Percentiles rank a stretch among this genome's conserved stretches.
These are phyloP conservation scores for Oxyruncus cristatus DNA, from an alignment of 2,113 vertebrate species.

Conservation along the genomic window DNA sequence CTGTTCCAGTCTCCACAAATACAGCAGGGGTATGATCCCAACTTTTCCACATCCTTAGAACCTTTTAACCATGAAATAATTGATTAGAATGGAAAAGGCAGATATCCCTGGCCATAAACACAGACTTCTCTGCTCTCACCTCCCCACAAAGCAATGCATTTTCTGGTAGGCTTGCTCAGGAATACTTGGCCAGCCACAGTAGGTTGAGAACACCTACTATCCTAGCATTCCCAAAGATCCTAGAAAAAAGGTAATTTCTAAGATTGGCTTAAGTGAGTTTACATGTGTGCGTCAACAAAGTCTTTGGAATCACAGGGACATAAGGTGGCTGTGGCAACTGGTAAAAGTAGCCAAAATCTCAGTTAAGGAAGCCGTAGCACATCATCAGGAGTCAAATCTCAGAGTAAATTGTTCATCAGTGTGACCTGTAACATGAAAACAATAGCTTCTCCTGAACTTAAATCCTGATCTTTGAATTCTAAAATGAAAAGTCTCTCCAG, in stretches of 20 bases:
- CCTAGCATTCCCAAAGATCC: neutral
- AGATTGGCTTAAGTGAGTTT: neutral
- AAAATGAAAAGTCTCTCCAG: neutral
- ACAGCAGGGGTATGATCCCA: neutral
- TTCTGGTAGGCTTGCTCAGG: neutral
- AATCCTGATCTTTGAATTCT: neutral
- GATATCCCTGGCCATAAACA: neutral
- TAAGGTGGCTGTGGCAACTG: neutral
- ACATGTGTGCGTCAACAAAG: neutral
- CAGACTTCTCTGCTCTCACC: neutral
- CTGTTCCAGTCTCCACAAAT: neutral
- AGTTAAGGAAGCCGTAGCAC: neutral
- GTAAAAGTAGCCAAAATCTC: neutral
- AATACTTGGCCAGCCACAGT: neutral
- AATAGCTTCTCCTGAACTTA: neutral
- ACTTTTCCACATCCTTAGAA: neutral
- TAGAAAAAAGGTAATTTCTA: neutral
- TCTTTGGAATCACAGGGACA: neutral
- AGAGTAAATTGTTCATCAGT: neutral
- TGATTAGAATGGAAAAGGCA: neutral
- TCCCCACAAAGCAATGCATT: neutral
- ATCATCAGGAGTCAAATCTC: neutral
- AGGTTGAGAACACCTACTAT: neutral
- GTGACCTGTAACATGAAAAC: neutral
- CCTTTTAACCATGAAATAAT: neutral